These are phyloP conservation scores for Heloderma charlesbogerti DNA, from an alignment of 2,113 vertebrate genomes.

Conservation along the genomic window DNA sequence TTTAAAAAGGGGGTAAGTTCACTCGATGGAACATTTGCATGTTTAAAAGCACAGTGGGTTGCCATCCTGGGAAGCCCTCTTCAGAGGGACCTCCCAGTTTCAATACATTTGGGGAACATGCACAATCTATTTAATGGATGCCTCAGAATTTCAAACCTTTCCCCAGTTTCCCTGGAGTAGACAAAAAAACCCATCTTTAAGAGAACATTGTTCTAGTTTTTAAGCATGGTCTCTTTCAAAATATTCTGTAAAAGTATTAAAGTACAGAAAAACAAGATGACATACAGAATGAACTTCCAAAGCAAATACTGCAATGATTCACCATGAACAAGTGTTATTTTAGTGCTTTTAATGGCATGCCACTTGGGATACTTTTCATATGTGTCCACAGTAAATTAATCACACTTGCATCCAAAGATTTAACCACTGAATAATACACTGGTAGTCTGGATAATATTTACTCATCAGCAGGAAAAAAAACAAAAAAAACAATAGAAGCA, in stretches of 20 bases:
- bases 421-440: background rate
- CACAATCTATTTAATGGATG: background rate
- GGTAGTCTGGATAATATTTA: background rate
- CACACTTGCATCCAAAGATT: background rate
- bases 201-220: background rate
- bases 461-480: background rate
- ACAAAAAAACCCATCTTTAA: background rate
- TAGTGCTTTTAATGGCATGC: background rate
- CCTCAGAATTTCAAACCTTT: background rate
- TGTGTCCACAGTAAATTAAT: background rate
- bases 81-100: background rate
- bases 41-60: too few species aligned
- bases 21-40: too few species aligned
- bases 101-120: background rate
- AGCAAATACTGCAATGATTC: background rate
- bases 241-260: background rate
- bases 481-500: background rate
- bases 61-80: background rate
- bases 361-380: background rate
- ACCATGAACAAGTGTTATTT: background rate
- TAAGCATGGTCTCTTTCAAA: background rate
- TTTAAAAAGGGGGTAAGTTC: too few species aligned
- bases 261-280: background rate
- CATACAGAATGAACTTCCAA: background rate
- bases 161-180: background rate